Conservation (phyloP, 2,113 vertebrate species). For the Muscicapa adusta region DNA sequence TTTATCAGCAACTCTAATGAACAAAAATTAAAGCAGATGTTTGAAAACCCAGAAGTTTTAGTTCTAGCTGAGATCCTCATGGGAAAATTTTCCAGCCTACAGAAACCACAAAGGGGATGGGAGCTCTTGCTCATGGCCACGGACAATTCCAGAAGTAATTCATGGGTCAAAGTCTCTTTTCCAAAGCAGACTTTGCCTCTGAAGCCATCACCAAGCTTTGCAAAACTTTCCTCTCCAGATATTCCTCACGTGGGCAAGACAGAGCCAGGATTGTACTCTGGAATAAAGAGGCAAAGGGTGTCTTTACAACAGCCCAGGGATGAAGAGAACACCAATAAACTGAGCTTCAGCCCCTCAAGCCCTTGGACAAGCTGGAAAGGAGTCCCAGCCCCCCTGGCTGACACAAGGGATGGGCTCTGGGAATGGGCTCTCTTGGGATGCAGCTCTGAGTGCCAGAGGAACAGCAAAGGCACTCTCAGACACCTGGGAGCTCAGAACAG, state of each 20-base stretch:
- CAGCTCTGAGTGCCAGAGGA: neutral
- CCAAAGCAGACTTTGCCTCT: neutral
- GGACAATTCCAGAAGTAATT: neutral
- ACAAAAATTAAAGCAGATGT: neutral
- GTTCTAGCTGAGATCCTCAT: neutral
- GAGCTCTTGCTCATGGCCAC: neutral
- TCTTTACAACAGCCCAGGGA: neutral
- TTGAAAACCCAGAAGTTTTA: neutral
- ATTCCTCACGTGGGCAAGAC: neutral
- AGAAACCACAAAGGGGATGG: neutral
- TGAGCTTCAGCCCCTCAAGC: neutral
- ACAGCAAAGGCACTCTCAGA: neutral
- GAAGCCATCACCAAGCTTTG: neutral
- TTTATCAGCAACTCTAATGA: neutral
- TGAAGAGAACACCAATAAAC: accelerated
- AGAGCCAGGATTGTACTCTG: neutral
- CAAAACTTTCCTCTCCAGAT: neutral
- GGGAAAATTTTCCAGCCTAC: neutral
- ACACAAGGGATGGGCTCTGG: neutral
- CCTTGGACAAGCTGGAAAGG: neutral
- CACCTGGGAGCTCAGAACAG: accelerated
- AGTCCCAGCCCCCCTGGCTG: neutral
- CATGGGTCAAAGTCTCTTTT: neutral
- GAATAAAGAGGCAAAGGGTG: neutral
- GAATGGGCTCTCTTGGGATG: neutral